These are phyloP conservation scores for Acanthoscelides obtectus DNA, from an alignment of 2,888 invertebrate species.

Conservation along the genomic window DNA sequence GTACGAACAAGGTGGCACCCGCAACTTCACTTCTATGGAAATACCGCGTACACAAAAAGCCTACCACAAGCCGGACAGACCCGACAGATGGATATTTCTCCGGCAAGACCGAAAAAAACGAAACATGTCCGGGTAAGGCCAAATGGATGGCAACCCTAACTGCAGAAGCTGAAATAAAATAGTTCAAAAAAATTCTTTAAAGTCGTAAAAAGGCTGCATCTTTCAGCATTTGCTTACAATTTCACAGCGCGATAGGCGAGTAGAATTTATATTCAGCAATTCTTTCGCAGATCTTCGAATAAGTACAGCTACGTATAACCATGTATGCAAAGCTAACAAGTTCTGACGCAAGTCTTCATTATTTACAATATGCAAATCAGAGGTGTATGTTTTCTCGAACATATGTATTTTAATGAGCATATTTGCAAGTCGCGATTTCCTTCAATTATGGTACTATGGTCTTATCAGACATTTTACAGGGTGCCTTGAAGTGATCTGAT, in stretches of 20 bases:
- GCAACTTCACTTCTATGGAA: no score
- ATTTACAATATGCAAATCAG: background rate
- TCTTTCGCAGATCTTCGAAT: background rate
- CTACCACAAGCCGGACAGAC: no score
- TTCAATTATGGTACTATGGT: background rate
- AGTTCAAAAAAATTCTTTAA: background rate
- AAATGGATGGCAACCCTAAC: no score
- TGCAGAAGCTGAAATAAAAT: no score
- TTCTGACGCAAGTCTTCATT: background rate
- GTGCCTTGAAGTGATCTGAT: no score
- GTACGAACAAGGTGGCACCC: no score
- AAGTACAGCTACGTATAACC: background rate
- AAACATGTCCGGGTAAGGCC: no score
- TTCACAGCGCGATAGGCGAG: background rate
- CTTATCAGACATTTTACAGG: background rate
- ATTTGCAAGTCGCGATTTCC: background rate
- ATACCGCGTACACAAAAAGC: no score
- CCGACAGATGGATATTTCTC: no score
- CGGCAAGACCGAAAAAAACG: no score
- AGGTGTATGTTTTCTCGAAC: background rate
- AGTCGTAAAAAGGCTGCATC: background rate
- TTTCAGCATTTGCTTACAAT: background rate
- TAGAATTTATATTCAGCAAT: background rate
- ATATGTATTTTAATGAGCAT: background rate
- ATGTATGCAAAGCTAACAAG: background rate